Evolutionary conservation across 2,797 vertebrate genomes (phyloP).

Genomic region (Valencia hispanica): DNA sequence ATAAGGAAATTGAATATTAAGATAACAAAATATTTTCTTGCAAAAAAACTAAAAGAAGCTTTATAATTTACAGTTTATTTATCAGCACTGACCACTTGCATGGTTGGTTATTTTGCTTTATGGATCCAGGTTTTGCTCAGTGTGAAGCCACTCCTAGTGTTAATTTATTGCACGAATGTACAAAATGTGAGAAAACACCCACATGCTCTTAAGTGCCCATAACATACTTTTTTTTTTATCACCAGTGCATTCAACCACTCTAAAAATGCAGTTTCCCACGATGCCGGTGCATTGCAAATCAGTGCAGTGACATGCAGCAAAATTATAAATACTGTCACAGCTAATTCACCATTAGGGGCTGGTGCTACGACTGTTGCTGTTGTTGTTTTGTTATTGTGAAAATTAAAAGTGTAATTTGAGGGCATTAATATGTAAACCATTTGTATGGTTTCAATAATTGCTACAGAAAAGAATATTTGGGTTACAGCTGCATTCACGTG

Average conservation of each 20-base stretch:
- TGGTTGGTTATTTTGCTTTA: conserved; percentile 13
- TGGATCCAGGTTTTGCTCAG: conserved; percentile 22
- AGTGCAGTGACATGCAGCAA: conserved; percentile 28
- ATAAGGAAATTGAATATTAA: not conserved
- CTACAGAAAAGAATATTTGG: conserved; percentile 73
- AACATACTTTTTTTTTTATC: conserved; percentile 30
- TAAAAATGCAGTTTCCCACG: conserved; percentile 46
- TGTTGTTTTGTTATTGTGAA: conserved; percentile 70
- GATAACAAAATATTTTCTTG: not conserved
- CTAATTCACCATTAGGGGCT: conserved; percentile 64
- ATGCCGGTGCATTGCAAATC: conserved; percentile 29
- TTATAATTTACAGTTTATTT: too few species aligned
- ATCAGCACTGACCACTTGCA: not conserved
- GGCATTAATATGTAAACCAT: conserved; percentile 70
- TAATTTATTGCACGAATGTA: conserved; percentile 45
- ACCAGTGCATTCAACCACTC: conserved; percentile 40
- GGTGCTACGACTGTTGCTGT: conserved; percentile 33
- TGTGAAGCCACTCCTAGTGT: conserved; percentile 51
- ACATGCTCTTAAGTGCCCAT: conserved; percentile 31
- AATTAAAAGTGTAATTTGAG: conserved; percentile 57
- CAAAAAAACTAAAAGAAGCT: conserved; percentile 3
- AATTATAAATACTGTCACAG: conserved; percentile 52
- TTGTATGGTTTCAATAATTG: conserved; percentile 71
- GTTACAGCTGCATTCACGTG: conserved; percentile 73
- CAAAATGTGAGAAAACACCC: conserved; percentile 68